A percentile compares a stretch with the other conserved stretches of the same genome.
Evolutionary conservation across 2,797 vertebrate species (phyloP).

Genomic region (Numenius phaeopus): DNA sequence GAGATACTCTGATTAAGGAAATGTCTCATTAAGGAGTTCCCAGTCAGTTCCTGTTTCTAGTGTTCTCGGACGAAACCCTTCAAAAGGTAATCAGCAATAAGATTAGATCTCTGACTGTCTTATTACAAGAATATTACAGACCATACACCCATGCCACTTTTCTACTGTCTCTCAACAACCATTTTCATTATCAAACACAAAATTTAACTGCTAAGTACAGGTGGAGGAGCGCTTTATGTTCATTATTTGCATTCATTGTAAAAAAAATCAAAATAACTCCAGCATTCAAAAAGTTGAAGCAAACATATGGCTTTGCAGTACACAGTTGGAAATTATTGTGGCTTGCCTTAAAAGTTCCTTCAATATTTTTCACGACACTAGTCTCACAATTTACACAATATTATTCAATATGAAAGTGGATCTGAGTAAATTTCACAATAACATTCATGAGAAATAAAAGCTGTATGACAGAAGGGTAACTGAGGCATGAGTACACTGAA

Average conservation of each 20-base stretch:
- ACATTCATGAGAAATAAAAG: neutral
- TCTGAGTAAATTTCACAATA: neutral
- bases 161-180: neutral
- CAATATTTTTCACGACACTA: neutral
- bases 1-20: constrained; percentile 1
- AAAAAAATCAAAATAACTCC: neutral
- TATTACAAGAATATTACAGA: neutral
- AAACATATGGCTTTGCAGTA: neutral
- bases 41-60: neutral
- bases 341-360: neutral
- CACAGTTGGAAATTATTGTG: neutral
- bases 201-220: neutral
- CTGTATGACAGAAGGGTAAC: neutral
- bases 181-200: neutral
- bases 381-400: neutral
- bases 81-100: neutral
- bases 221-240: neutral
- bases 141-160: neutral
- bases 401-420: neutral
- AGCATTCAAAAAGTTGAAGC: neutral
- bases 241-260: neutral
- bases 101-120: neutral
- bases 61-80: neutral
- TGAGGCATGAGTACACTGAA: neutral
- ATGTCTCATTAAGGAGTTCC: neutral